A percentile compares a stretch with the other conserved stretches of the same genome.
Evolutionary conservation across 2,113 vertebrate genomes (phyloP).

Genomic region (Isurus oxyrinchus): DNA sequence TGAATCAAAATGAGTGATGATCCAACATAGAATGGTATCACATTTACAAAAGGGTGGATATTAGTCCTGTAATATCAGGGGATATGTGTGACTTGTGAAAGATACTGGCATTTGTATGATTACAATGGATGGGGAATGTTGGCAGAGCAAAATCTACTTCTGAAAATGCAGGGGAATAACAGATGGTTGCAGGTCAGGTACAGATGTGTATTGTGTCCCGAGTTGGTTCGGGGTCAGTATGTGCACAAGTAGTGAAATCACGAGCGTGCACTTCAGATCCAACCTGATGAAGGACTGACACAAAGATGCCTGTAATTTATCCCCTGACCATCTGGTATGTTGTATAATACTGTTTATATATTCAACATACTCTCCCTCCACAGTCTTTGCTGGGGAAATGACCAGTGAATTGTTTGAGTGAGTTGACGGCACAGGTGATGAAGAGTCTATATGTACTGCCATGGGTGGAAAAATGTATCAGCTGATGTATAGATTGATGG

Average conservation of each 20-base stretch:
- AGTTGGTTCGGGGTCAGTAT: conserved; percentile 3
- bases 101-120: not conserved
- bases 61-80: not conserved
- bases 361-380: not conserved
- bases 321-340: conserved; percentile 22
- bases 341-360: not conserved
- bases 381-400: not conserved
- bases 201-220: not conserved
- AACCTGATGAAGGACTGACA: conserved; percentile 7
- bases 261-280: not conserved
- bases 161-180: not conserved
- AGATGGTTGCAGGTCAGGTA: conserved; percentile 26
- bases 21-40: not conserved
- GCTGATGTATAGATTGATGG: not conserved
- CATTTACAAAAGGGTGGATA: not conserved
- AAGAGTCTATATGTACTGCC: not conserved
- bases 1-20: not conserved
- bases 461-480: not conserved
- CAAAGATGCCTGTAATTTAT: conserved; percentile 4
- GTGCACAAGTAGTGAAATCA: not conserved
- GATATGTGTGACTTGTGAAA: not conserved
- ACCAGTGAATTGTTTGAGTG: not conserved
- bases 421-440: not conserved
- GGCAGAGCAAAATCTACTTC: not conserved
- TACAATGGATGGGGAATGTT: not conserved